These are phyloP conservation scores for Bungarus multicinctus DNA, from an alignment of 2,113 vertebrate genomes.

Conservation along the genomic window DNA sequence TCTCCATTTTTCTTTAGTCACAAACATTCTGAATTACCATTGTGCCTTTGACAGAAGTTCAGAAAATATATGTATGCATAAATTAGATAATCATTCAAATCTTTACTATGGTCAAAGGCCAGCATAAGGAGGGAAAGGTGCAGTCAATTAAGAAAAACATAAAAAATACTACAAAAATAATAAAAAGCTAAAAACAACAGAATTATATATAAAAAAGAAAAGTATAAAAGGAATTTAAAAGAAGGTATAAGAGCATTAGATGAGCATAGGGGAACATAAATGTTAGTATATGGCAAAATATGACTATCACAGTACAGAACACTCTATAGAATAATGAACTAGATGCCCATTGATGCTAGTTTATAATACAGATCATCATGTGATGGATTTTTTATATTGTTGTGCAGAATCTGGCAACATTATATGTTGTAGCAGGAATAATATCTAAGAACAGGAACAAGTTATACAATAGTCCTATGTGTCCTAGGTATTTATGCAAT, in stretches of 20 bases:
- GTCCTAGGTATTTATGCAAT: background rate
- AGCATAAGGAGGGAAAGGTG: background rate
- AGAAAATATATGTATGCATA: background rate
- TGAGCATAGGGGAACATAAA: background rate
- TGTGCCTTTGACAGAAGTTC: background rate
- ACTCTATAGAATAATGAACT: background rate
- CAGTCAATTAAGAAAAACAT: background rate
- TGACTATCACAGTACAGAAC: background rate
- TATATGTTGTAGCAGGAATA: background rate
- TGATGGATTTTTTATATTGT: background rate
- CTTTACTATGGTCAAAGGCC: background rate
- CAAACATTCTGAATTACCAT: background rate
- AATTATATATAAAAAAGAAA: background rate
- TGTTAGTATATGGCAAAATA: background rate
- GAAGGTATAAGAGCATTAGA: background rate
- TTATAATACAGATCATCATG: background rate
- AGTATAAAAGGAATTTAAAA: background rate
- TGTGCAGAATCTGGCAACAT: background rate
- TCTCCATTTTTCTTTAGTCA: background rate
- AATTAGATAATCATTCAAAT: background rate
- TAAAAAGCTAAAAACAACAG: background rate
- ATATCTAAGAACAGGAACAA: background rate
- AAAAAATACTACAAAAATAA: background rate
- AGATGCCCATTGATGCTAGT: background rate
- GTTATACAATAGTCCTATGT: background rate